These are phyloP conservation scores for Coecobrya sp. DNA, from an alignment of 2,888 invertebrate species.

Conservation along the genomic window DNA sequence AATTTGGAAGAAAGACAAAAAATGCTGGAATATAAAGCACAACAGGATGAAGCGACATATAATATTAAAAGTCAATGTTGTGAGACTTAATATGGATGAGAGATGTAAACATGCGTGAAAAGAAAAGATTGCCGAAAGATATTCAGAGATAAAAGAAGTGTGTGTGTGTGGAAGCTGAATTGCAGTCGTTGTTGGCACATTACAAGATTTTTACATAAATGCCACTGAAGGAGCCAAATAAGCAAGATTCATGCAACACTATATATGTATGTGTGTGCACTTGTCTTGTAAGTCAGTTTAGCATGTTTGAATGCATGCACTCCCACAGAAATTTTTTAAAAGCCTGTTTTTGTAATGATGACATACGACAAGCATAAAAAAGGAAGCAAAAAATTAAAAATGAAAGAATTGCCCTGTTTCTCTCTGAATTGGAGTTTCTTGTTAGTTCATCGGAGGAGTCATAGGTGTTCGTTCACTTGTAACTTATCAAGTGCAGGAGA, in stretches of 20 bases:
- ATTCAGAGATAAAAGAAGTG: conserved; percentile 35
- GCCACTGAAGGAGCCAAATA: conserved; percentile 38
- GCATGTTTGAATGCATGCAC: conserved; percentile 1
- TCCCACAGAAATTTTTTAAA: conserved; percentile 41
- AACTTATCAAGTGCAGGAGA: neutral
- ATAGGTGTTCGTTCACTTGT: conserved; percentile 28
- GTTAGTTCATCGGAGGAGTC: conserved; percentile 37
- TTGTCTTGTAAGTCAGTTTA: conserved; percentile 26
- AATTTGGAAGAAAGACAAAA: conserved; percentile 29
- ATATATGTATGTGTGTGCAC: conserved; percentile 1
- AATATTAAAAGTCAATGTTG: conserved; percentile 8
- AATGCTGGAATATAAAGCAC: neutral
- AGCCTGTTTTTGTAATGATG: conserved; percentile 43
- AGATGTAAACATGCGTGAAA: conserved; percentile 48
- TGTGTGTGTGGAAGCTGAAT: neutral
- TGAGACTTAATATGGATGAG: neutral
- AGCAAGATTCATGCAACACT: conserved; percentile 3
- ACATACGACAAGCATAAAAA: conserved; percentile 55
- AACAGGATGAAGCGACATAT: neutral
- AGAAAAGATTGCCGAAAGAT: conserved; percentile 51
- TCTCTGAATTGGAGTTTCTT: conserved; percentile 29
- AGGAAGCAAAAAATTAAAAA: conserved; percentile 6
- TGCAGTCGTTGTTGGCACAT: conserved; percentile 59
- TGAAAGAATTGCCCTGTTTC: conserved; percentile 26
- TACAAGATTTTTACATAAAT: conserved; percentile 46